Percentiles rank a stretch among this genome's conserved stretches.
phyloP scores from a whole-genome alignment of 1,140 invertebrate genomes.

The Araneus ventricosus region DNA sequence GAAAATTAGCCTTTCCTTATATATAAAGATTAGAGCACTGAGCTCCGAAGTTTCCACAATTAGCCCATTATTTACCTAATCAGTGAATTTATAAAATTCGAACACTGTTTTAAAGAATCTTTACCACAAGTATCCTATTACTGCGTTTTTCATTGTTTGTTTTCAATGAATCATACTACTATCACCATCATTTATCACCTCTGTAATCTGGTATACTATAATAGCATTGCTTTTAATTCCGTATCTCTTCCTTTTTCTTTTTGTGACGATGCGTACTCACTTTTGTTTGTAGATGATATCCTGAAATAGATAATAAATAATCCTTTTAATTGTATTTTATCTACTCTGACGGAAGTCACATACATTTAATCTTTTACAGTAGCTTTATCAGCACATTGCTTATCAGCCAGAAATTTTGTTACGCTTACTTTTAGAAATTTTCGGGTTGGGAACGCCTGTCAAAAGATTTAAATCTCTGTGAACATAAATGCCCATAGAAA shows the following conservation, averaged over 20 bases:
- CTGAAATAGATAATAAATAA: neutral
- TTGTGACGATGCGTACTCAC: neutral
- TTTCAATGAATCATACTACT: neutral
- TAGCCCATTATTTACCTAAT: too few relatives aligned
- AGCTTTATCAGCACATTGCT: neutral
- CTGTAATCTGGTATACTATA: neutral
- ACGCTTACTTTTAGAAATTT: neutral
- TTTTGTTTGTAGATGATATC: neutral
- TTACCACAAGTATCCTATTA: too few relatives aligned
- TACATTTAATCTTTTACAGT: neutral
- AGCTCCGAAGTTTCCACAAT: too few relatives aligned
- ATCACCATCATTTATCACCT: neutral
- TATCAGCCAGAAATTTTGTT: neutral
- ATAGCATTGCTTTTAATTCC: neutral
- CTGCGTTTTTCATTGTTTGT: neutral
- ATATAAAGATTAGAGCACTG: too few relatives aligned
- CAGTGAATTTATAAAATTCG: too few relatives aligned
- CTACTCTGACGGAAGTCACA: neutral
- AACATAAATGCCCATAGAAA: neutral
- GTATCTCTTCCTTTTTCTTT: neutral
- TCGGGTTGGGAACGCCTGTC: neutral
- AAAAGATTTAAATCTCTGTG: neutral
- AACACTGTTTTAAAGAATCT: too few relatives aligned
- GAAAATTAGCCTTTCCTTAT: too few relatives aligned
- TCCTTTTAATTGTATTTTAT: slow-evolving; percentile 1